Percentiles rank a stretch among this genome's conserved stretches.
phyloP scores from a whole-genome alignment of 2,113 vertebrate species.

The Arenaria interpres region DNA sequence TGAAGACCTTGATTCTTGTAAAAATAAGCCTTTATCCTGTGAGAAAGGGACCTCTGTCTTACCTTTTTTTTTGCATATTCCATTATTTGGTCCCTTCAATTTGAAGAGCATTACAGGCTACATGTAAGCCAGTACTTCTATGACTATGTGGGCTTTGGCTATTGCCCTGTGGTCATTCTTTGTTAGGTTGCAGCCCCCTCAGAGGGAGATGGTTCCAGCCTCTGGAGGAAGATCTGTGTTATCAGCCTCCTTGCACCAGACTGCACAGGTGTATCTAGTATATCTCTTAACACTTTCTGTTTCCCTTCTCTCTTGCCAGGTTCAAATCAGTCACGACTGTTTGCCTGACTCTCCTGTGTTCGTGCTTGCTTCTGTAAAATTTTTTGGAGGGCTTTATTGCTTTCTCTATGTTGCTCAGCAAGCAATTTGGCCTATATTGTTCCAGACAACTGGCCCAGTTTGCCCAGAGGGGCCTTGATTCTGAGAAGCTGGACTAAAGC shows the following conservation, averaged over 20 bases:
- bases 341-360: no score
- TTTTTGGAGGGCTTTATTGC: background rate
- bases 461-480: rapidly evolving
- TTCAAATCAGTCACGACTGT: background rate
- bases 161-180: background rate
- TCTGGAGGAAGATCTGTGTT: background rate
- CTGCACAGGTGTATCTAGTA: background rate
- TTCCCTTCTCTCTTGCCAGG: background rate
- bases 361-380: background rate
- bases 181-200: no score
- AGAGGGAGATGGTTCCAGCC: no score
- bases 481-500: background rate
- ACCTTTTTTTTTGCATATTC: background rate
- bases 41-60: background rate
- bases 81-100: rapidly evolving
- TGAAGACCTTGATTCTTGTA: background rate
- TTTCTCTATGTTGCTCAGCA: background rate
- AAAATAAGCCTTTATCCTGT: background rate
- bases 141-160: background rate
- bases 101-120: no score
- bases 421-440: no score
- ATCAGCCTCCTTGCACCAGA: background rate
- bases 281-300: background rate
- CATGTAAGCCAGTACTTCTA: background rate
- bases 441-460: rapidly evolving